phyloP scores from a whole-genome alignment of 2,113 vertebrate genomes.

The Tyto alba region DNA sequence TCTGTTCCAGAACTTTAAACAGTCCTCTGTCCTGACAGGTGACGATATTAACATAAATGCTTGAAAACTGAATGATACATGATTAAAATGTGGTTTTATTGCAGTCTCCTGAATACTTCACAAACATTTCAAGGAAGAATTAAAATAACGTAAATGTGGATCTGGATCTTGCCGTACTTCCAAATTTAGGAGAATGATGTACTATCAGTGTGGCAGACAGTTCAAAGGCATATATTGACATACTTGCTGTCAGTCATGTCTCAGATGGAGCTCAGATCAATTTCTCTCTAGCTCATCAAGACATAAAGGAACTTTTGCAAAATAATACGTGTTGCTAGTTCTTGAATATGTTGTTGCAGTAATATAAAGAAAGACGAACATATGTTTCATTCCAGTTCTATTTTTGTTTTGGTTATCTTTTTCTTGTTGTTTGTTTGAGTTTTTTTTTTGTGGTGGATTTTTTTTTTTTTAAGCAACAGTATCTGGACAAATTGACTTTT shows the following conservation, averaged over 20 bases:
- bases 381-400: neutral
- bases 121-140: neutral
- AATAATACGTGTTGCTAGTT: neutral
- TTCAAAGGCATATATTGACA: neutral
- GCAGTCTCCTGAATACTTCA: neutral
- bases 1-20: neutral
- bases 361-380: neutral
- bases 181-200: neutral
- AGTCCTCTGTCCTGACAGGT: neutral
- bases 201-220: neutral
- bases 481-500: neutral
- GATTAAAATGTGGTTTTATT: neutral
- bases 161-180: neutral
- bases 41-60: neutral
- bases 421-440: neutral
- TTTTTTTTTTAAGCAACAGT: neutral
- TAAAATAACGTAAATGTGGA: neutral
- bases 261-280: neutral
- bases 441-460: accelerated
- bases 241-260: neutral
- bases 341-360: neutral
- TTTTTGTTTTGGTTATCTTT: neutral
- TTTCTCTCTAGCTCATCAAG: neutral
- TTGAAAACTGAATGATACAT: neutral
- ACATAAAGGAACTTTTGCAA: neutral